Evolutionary conservation across 1,140 invertebrate species (phyloP).

Genomic region (Drosophila rhopaloa): DNA sequence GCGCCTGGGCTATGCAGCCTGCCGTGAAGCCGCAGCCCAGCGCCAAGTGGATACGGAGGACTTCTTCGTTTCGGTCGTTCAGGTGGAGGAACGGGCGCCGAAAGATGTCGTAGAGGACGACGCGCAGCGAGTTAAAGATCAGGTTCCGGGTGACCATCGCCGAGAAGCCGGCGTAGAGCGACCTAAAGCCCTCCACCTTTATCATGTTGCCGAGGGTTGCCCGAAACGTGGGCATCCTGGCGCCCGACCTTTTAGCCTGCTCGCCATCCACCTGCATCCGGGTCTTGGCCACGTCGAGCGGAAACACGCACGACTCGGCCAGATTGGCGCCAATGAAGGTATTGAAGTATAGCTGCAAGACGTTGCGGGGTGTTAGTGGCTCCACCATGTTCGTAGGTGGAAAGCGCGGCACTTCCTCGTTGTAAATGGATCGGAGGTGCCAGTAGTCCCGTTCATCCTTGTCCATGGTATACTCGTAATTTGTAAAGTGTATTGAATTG

Average conservation of each 20-base stretch:
- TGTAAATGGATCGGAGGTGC: background rate
- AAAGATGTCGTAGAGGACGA: conserved; percentile 55
- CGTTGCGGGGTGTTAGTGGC: conserved; percentile 7
- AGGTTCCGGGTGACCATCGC: conserved; percentile 46
- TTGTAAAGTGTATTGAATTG: background rate
- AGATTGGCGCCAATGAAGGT: conserved; percentile 55
- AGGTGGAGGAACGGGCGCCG: conserved; percentile 27
- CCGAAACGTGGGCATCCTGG: conserved; percentile 6
- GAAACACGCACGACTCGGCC: conserved; percentile 44
- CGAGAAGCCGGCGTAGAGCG: conserved; percentile 49
- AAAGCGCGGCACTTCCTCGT: background rate
- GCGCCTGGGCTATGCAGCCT: conserved; percentile 49
- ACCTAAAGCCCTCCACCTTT: conserved; percentile 3
- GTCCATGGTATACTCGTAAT: conserved; percentile 22
- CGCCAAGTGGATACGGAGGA: conserved; percentile 1
- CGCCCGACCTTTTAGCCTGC: conserved; percentile 24
- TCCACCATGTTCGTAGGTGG: conserved; percentile 8
- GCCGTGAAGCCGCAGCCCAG: conserved; percentile 31
- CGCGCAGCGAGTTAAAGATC: conserved; percentile 54
- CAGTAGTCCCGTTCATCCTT: conserved; percentile 3
- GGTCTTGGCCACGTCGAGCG: conserved; percentile 58
- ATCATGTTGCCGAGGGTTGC: conserved; percentile 21
- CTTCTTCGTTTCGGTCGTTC: conserved; percentile 9
- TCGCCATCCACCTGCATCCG: conserved; percentile 55
- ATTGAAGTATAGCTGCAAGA: conserved; percentile 48